Evolutionary conservation across 2,888 invertebrate species (phyloP).

Genomic region (Trileptium ribeirensis): DNA sequence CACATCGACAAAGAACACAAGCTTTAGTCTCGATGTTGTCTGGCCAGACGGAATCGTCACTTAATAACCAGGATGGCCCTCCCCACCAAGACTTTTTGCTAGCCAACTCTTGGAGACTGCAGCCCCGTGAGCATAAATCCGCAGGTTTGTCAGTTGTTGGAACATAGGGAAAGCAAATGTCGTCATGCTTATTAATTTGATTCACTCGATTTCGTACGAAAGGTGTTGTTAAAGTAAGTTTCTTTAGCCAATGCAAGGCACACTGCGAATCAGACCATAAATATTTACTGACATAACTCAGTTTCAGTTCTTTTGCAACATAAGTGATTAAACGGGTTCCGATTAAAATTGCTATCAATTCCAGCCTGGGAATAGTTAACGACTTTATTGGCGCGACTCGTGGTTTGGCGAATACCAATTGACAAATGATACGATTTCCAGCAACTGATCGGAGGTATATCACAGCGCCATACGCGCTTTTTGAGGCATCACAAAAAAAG

Average conservation of each 20-base stretch:
- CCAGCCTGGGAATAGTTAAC: conserved; percentile 34
- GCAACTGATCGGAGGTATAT: conserved; percentile 30
- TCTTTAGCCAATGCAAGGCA: conserved; percentile 36
- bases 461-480: conserved; percentile 35
- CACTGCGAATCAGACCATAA: conserved; percentile 36
- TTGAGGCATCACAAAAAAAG: conserved; percentile 39
- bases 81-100: conserved; percentile 36
- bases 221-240: neutral
- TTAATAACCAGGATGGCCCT: conserved; percentile 36
- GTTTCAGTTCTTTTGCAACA: conserved; percentile 33
- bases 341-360: conserved; percentile 15
- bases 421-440: neutral
- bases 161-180: conserved; percentile 38
- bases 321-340: conserved; percentile 23
- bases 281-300: conserved; percentile 21
- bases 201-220: conserved; percentile 40
- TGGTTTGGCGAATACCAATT: conserved; percentile 31
- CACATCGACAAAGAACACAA: too few relatives aligned
- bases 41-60: too few relatives aligned
- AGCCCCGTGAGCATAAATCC: conserved; percentile 40
- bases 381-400: conserved; percentile 38
- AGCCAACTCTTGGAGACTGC: conserved; percentile 24
- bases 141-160: conserved; percentile 42
- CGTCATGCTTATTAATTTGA: conserved; percentile 33
- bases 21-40: too few relatives aligned